Percentiles rank a stretch among this genome's conserved stretches.
Evolutionary conservation across 2,797 vertebrate species (phyloP).

Genomic region (Amphiprion clarkii): DNA sequence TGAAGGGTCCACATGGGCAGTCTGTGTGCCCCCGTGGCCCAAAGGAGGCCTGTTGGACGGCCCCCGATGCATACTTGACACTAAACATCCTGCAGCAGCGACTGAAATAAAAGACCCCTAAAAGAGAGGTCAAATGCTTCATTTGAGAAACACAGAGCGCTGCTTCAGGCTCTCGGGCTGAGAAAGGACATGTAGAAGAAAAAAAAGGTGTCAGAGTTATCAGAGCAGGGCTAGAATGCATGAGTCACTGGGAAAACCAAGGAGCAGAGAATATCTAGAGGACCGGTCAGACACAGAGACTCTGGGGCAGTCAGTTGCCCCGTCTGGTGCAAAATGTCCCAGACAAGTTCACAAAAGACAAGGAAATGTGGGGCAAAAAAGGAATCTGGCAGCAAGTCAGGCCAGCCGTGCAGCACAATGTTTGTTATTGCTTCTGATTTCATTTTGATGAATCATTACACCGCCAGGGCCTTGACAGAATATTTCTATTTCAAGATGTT

Average conservation of each 20-base stretch:
- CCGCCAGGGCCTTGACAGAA: not conserved
- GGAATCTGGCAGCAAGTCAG: constrained; percentile 49
- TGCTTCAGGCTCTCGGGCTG: constrained; percentile 51
- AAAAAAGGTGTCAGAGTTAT: constrained; percentile 53
- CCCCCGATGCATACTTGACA: constrained; percentile 54
- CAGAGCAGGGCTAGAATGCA: constrained; percentile 56
- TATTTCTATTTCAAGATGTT: constrained; percentile 38
- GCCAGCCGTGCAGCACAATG: constrained; percentile 15
- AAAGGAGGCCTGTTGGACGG: constrained; percentile 23
- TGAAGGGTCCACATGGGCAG: constrained; percentile 21
- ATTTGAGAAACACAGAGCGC: constrained; percentile 71
- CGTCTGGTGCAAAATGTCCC: constrained; percentile 53
- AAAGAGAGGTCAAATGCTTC: constrained; percentile 76
- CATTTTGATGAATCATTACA: constrained; percentile 43
- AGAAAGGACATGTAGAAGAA: constrained; percentile 22
- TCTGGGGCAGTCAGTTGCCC: constrained; percentile 17
- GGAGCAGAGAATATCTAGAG: constrained; percentile 9
- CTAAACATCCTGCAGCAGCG: constrained; percentile 55
- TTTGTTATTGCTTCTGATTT: constrained; percentile 50
- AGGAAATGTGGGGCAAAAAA: constrained; percentile 36
- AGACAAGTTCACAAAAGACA: constrained; percentile 50
- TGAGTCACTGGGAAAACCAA: constrained; percentile 45
- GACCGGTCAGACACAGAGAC: constrained; percentile 26
- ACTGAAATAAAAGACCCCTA: constrained; percentile 66
- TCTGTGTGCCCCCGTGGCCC: constrained; percentile 30